phyloP scores from a whole-genome alignment of 2,888 invertebrate species.

The Marasmarcha lunaedactyla region DNA sequence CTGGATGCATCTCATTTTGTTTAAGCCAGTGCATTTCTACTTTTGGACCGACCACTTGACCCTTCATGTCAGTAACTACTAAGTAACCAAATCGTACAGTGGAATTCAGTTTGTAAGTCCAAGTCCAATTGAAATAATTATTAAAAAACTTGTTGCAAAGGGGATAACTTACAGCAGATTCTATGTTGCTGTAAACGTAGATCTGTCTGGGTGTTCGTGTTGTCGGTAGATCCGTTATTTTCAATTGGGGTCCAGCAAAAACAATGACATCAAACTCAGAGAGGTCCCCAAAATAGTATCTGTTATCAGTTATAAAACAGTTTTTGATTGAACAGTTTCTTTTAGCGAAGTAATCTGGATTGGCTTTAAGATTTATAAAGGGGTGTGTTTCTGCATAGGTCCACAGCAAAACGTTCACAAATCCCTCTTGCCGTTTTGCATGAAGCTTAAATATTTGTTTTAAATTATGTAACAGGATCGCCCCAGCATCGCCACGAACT shows the following conservation, averaged over 20 bases:
- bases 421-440: too few species aligned
- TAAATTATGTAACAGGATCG: too few species aligned
- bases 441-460: too few species aligned
- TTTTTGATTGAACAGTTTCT: conserved; percentile 41
- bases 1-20: conserved; percentile 21
- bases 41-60: conserved; percentile 39
- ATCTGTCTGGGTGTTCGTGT: conserved; percentile 43
- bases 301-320: conserved; percentile 50
- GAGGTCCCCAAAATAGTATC: conserved; percentile 31
- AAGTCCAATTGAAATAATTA: conserved; percentile 40
- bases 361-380: too few species aligned
- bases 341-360: too few species aligned
- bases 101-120: conserved; percentile 46
- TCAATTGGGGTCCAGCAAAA: conserved; percentile 53
- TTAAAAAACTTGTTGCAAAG: conserved; percentile 31
- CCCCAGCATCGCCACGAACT: too few species aligned
- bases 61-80: conserved; percentile 28
- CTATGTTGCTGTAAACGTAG: conserved; percentile 54
- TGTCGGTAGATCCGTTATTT: conserved; percentile 22
- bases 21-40: conserved; percentile 34
- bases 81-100: conserved; percentile 35
- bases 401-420: too few species aligned
- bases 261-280: conserved; percentile 57
- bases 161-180: conserved; percentile 33
- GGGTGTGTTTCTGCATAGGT: too few species aligned